Evolutionary conservation across 2,888 invertebrate genomes (phyloP).

Genomic region (Dryococelus australis): DNA sequence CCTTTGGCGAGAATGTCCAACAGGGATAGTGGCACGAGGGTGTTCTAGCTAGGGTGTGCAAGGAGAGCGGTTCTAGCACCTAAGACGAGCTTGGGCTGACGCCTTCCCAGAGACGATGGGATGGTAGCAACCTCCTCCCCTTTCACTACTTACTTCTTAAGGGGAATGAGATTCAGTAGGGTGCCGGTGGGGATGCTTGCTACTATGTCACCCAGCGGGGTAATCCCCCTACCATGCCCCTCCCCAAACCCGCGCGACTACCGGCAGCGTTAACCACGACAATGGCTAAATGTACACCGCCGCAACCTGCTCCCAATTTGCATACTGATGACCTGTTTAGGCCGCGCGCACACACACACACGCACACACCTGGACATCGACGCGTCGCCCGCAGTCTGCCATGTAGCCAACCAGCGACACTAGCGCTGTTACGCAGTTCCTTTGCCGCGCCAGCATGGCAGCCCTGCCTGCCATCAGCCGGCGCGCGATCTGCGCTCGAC

Average conservation of each 20-base stretch:
- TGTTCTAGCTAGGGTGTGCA: too few species aligned
- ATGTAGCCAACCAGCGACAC: too few species aligned
- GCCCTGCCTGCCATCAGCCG: too few species aligned
- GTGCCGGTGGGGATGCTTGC: background rate
- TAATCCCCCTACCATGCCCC: background rate
- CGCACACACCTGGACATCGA: background rate
- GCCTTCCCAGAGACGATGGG: too few species aligned
- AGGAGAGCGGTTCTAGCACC: too few species aligned
- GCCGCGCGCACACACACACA: background rate
- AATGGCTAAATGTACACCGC: conserved; percentile 16
- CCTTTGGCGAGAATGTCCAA: too few species aligned
- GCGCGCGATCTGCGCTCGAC: too few species aligned
- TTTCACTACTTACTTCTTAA: background rate
- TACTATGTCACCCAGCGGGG: background rate
- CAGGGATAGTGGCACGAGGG: too few species aligned
- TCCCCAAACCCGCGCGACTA: background rate
- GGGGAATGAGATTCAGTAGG: background rate
- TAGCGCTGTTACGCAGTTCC: too few species aligned
- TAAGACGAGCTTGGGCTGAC: too few species aligned
- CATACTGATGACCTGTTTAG: conserved; percentile 16
- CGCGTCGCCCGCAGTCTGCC: background rate
- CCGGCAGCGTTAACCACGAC: background rate
- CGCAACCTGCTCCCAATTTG: conserved; percentile 16
- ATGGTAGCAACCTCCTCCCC: too few species aligned
- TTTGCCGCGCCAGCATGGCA: too few species aligned